A percentile compares a stretch with the other conserved stretches of the same genome.
Evolutionary conservation across 2,797 vertebrate species (phyloP).

Genomic region (Menidia menidia): DNA sequence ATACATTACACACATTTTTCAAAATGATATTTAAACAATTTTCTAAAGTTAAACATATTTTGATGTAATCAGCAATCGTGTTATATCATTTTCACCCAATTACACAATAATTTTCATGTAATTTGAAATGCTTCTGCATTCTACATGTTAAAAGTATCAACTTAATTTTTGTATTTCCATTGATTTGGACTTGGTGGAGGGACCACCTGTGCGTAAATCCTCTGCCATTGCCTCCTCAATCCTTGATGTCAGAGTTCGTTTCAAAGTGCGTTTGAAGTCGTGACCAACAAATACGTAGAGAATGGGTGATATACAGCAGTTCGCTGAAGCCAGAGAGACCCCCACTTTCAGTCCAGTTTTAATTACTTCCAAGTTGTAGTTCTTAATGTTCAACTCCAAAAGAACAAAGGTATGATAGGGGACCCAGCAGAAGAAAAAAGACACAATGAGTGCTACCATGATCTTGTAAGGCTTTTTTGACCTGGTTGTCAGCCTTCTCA

Average conservation of each 20-base stretch:
- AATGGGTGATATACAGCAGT: slow-evolving; percentile 90
- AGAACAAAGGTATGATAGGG: slow-evolving; percentile 89
- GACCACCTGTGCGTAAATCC: slow-evolving; percentile 79
- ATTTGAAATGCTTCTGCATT: neutral
- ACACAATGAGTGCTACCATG: slow-evolving; percentile 85
- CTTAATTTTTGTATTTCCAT: slow-evolving; percentile 32
- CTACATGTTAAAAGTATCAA: neutral
- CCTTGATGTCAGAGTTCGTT: slow-evolving; percentile 79
- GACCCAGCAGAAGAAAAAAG: slow-evolving; percentile 92
- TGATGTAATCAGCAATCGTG: neutral
- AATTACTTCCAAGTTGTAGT: slow-evolving; percentile 62
- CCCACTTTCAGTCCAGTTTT: slow-evolving; percentile 82
- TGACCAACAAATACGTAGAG: slow-evolving; percentile 92
- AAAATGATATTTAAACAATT: no score
- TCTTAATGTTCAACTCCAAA: slow-evolving; percentile 76
- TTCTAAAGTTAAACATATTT: neutral
- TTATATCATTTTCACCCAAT: neutral
- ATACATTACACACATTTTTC: no score
- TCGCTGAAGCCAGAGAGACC: slow-evolving; percentile 84
- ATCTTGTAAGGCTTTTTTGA: slow-evolving; percentile 90
- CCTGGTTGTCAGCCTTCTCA: slow-evolving; percentile 80
- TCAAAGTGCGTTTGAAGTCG: slow-evolving; percentile 88
- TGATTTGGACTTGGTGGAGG: slow-evolving; percentile 72
- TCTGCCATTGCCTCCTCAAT: slow-evolving; percentile 87
- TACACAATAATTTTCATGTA: neutral